A percentile compares a stretch with the other conserved stretches of the same genome.
Evolutionary conservation across 2,113 vertebrate species (phyloP).

Genomic region (Castor canadensis): DNA sequence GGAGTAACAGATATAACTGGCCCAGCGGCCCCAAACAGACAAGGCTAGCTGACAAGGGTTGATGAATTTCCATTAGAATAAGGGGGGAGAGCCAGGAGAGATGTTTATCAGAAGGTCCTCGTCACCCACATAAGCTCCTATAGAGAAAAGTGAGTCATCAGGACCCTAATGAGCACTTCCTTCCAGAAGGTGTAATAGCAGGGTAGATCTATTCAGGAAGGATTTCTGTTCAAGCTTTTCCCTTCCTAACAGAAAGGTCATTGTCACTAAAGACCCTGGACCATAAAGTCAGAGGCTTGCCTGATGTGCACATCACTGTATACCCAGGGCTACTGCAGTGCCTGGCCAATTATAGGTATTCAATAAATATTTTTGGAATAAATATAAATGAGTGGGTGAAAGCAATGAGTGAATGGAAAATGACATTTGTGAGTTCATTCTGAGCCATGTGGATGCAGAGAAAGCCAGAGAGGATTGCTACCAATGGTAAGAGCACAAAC

Average conservation of each 20-base stretch:
- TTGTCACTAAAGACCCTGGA: neutral
- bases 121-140: neutral
- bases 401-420: neutral
- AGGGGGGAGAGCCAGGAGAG: neutral
- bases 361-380: neutral
- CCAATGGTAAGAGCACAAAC: neutral
- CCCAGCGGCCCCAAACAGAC: neutral
- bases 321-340: neutral
- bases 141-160: neutral
- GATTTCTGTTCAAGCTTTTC: neutral
- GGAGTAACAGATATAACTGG: neutral
- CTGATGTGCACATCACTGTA: neutral
- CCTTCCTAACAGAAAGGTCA: neutral
- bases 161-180: neutral
- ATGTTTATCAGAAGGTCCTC: neutral
- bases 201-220: neutral
- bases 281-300: neutral
- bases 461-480: neutral
- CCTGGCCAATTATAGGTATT: neutral
- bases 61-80: neutral
- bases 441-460: neutral
- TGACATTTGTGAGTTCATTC: neutral
- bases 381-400: slow-evolving; percentile 9
- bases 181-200: neutral
- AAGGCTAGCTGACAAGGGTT: neutral